These are phyloP conservation scores for Tenrec ecaudatus DNA, from an alignment of 2,113 vertebrate genomes.

Conservation along the genomic window DNA sequence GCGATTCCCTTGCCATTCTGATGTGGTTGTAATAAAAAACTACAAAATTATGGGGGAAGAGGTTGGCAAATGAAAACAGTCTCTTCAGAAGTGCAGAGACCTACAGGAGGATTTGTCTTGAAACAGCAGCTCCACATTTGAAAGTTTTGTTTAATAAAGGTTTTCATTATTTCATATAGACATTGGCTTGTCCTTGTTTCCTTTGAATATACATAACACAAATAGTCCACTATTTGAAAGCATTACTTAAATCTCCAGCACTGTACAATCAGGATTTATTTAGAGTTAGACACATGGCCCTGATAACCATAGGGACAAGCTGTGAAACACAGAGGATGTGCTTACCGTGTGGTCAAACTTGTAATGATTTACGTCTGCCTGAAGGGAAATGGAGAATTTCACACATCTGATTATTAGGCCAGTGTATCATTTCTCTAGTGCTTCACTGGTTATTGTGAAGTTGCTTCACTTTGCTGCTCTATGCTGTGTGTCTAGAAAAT, in stretches of 20 bases:
- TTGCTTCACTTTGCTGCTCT: background rate
- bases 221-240: background rate
- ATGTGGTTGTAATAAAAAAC: too few species aligned
- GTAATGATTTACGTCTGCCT: background rate
- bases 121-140: too few species aligned
- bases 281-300: background rate
- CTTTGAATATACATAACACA: conserved; percentile 30
- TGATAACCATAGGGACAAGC: background rate
- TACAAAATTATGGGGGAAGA: too few species aligned
- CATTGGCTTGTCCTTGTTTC: background rate
- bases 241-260: background rate
- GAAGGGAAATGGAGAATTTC: background rate
- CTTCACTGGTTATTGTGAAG: background rate
- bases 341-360: background rate
- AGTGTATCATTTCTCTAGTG: background rate
- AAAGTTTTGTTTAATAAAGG: too few species aligned
- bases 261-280: background rate
- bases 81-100: too few species aligned
- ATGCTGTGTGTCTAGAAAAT: background rate
- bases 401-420: background rate
- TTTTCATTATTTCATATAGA: too few species aligned
- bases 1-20: too few species aligned
- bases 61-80: too few species aligned
- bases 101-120: too few species aligned
- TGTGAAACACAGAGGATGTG: background rate